phyloP scores from a whole-genome alignment of 2,113 vertebrate genomes.

The Rhabdomys dilectus region DNA sequence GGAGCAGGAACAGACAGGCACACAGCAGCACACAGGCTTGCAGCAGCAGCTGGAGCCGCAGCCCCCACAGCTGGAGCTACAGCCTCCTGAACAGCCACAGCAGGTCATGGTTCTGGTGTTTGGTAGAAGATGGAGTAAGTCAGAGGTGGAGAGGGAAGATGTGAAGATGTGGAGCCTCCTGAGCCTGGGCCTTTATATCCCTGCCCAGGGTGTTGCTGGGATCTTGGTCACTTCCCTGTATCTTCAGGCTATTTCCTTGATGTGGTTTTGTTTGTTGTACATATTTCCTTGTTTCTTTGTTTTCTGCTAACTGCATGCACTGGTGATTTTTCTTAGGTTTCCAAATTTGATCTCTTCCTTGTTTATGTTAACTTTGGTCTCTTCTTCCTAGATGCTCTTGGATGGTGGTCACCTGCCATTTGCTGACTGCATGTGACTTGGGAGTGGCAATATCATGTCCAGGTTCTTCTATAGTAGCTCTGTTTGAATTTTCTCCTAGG shows the following conservation, averaged over 20 bases:
- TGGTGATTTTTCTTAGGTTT: background rate
- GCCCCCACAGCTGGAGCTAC: background rate
- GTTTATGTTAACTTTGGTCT: background rate
- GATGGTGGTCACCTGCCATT: background rate
- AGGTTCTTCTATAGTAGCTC: background rate
- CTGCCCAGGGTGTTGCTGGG: background rate
- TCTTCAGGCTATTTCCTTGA: background rate
- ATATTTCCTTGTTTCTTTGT: background rate
- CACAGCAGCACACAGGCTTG: background rate
- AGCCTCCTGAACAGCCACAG: background rate
- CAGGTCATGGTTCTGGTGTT: slow-evolving; percentile 15
- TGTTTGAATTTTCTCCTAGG: background rate
- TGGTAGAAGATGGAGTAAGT: background rate
- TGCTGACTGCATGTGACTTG: background rate
- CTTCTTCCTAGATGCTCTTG: background rate
- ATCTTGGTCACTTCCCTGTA: background rate
- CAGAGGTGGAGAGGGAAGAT: background rate
- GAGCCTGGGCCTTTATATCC: background rate
- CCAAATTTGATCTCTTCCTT: background rate
- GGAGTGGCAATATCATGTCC: background rate
- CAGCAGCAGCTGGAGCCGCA: background rate
- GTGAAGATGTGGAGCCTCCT: background rate
- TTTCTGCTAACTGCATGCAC: background rate
- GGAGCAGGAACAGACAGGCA: background rate
- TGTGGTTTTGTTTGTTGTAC: background rate